phyloP scores from a whole-genome alignment of 1,140 invertebrate genomes.

The Zaprionus africanus region DNA sequence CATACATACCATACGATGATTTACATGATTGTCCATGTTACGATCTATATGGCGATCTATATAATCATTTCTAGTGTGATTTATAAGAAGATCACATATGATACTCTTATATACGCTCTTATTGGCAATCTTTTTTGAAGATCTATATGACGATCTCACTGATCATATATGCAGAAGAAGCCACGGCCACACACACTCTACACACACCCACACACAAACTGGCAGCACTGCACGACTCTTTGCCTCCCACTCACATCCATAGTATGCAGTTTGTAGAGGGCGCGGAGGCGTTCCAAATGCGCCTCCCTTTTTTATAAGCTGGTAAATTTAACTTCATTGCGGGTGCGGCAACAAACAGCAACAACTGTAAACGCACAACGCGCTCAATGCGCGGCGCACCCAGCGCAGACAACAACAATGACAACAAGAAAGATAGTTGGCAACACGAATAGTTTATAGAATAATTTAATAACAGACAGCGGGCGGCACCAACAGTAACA shows the following conservation, averaged over 20 bases:
- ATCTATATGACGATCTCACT: no score
- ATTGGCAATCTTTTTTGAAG: no score
- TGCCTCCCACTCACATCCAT: conserved; percentile 18
- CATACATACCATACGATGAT: no score
- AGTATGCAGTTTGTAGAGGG: not conserved
- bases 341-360: conserved; percentile 52
- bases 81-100: no score
- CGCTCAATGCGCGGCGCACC: conserved; percentile 53
- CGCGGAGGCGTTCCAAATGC: conserved; percentile 14
- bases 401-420: conserved; percentile 4
- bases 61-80: no score
- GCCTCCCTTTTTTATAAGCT: conserved; percentile 25
- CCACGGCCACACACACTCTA: not conserved
- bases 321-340: conserved; percentile 31
- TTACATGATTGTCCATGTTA: no score
- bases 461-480: conserved; percentile 49
- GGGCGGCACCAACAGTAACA: conserved; percentile 25
- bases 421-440: conserved; percentile 24
- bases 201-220: conserved; percentile 1
- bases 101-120: no score
- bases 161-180: no score
- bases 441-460: conserved; percentile 57
- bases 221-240: not conserved
- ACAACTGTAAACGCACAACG: conserved; percentile 37
- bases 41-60: no score